Base-by-base conservation (phyloP, 2,888 invertebrate genomes). In the Tuberolachnus salignus region DNA sequence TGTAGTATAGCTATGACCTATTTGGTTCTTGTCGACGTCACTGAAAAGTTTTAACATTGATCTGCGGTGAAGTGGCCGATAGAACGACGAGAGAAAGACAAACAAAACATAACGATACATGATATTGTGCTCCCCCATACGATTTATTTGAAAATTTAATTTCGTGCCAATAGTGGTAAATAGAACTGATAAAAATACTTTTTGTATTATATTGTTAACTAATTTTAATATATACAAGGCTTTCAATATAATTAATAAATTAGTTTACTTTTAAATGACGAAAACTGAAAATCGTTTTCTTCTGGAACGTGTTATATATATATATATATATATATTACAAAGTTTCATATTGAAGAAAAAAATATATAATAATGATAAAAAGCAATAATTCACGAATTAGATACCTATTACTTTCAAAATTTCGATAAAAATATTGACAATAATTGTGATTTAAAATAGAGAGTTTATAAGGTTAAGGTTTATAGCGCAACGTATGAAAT, bases 51-150 rank as follows among this genome's bases (percentile, higher is more conserved):
- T 63, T 78, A 57, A 69, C 80, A 74, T 82, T 82, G 82, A 82
- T 80, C 70, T 80, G 81, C 72, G 23, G 57, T 73, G 51, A 51
- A 51, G 61, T 73, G 80, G 80, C 81, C 69, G 55, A 81, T 73
- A 73, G 72, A 67, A 81, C 64, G 78, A 63, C 63, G 73, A 80
- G 67, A 81, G 81, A 82, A 81, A 81, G 81, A 82, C 82, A 81
- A 81, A 80, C 81, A 81, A 63, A 80, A 69, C 49, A 74, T 73
- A 55, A 70, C 21, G 55, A 34, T 71, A 78, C 53, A 69, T 71
- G 13, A 44, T 63, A 63, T 16, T 34, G 51, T 69, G 42, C 51
- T 72, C 34, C 34, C n/a, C 51, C 53, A 64, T 42, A 64, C 16
- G 53, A 14, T 74, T 64, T 63, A 63, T 51, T 73, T 63, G 1